A percentile compares a stretch with the other conserved stretches of the same genome.
phyloP scores from a whole-genome alignment of 2,113 vertebrate genomes.

The Herpetotheres cachinnans region DNA sequence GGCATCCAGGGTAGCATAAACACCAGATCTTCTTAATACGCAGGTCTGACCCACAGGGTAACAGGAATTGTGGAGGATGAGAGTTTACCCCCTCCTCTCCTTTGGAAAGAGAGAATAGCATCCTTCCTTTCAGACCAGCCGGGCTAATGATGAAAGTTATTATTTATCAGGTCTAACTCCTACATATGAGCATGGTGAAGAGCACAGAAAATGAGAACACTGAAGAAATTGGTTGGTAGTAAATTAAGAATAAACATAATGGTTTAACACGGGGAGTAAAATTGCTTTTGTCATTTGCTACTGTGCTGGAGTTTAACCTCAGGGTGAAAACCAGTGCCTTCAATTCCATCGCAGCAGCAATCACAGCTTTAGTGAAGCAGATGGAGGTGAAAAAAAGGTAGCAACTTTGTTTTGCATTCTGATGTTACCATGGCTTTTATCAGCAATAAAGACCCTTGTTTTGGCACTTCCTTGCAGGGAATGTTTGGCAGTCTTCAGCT shows the following conservation, averaged over 20 bases:
- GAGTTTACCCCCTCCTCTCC: neutral
- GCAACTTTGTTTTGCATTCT: conserved; percentile 47
- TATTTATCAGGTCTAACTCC: neutral
- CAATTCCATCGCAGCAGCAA: neutral
- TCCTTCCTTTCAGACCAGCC: neutral
- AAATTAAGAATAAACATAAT: neutral
- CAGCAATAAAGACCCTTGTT: conserved; percentile 41
- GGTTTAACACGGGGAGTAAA: neutral
- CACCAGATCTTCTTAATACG: neutral
- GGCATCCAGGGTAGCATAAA: neutral
- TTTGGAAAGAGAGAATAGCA: neutral
- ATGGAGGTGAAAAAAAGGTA: conserved; percentile 36
- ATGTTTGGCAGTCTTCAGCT: conserved; percentile 36
- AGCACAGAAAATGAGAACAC: neutral
- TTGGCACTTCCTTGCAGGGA: conserved; percentile 49
- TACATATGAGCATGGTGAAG: neutral
- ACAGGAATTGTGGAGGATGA: neutral
- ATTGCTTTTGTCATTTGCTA: neutral
- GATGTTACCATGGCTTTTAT: conserved; percentile 51
- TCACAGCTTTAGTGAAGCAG: conserved; percentile 7
- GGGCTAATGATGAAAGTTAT: neutral
- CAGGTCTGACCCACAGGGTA: neutral
- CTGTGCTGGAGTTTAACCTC: neutral
- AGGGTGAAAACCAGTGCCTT: neutral
- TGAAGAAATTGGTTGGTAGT: neutral